Base-by-base conservation (phyloP, 2,797 vertebrate species). In the Microchirus variegatus region DNA sequence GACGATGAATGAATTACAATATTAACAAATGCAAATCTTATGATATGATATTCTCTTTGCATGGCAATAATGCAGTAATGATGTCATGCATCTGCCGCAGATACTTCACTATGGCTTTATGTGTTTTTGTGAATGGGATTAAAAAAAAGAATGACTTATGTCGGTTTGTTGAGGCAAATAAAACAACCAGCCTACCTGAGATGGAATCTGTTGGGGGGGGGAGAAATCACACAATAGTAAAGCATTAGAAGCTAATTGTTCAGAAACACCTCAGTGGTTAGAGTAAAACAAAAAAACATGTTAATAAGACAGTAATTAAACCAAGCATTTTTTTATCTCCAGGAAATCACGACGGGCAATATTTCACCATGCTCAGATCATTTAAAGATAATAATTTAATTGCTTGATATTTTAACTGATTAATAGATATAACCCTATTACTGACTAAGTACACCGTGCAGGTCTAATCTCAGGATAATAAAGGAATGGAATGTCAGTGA, bases 111-210 rank as follows among this genome's bases (percentile, higher is more conserved):
- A 76, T 87, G 81, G 70, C 31, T 67, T 13, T 13, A 13, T 38
- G 77, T 72, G 68, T 87, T 83, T 73, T 61, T 53, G 59, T 70
- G 43, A 74, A 67, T 66, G 77, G 35, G 31, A 42, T 26, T 44
- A 31, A 62, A 51, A 38, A 50, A 59, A 3, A n/a, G 15, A 72
- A 70, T 31, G 67, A 50, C 7, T 1, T 19, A 67, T 53, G 51
- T 53, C n/a, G 26, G 19, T 67, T 56, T 55, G 47, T 46, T 56
- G 26, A 53, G 12, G 52, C 10, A 40, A 61, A 58, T 26, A 22
- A 48, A 26, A 35, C 10, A 51, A 63, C n/a, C 57, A 75, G 41
- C 86, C 51, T 91, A 93, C 91, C 90, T 93, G 87, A 12, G 85
- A 80, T 0, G 84, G 83, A 73, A 92, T 90, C 92, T 93, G 90